Evolutionary conservation across 1,140 invertebrate genomes (phyloP).

Genomic region (Gerris buenoi): DNA sequence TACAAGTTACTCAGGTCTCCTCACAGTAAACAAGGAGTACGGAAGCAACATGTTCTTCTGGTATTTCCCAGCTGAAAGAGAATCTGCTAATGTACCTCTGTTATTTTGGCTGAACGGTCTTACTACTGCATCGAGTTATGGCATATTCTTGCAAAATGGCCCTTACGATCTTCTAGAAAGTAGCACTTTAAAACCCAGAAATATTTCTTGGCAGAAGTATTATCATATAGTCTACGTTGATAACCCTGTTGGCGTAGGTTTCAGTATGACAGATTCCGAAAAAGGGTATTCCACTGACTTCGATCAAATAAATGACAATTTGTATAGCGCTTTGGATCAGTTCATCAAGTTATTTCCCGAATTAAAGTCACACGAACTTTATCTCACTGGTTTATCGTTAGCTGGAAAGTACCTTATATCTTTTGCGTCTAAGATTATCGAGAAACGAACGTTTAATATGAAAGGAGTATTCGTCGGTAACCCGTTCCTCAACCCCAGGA

Average conservation of each 20-base stretch:
- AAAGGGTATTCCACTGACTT: slow-evolving; percentile 3
- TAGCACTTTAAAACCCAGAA: neutral
- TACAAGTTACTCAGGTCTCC: slow-evolving; percentile 43
- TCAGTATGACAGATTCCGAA: slow-evolving; percentile 14
- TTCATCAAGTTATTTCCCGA: slow-evolving; percentile 48
- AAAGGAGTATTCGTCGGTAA: slow-evolving; percentile 71
- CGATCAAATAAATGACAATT: slow-evolving; percentile 39
- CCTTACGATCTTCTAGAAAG: slow-evolving; percentile 32
- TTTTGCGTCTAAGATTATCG: slow-evolving; percentile 34
- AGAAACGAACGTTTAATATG: slow-evolving; percentile 40
- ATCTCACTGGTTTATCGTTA: slow-evolving; percentile 37
- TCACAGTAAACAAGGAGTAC: slow-evolving; percentile 50
- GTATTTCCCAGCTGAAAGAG: slow-evolving; percentile 49
- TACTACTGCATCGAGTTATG: slow-evolving; percentile 50
- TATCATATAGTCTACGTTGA: slow-evolving; percentile 74
- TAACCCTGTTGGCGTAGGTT: slow-evolving; percentile 33
- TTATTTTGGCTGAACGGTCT: slow-evolving; percentile 65
- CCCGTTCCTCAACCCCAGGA: slow-evolving; percentile 62
- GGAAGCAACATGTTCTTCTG: slow-evolving; percentile 53
- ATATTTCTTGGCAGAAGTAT: slow-evolving; percentile 32
- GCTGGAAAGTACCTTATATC: slow-evolving; percentile 40
- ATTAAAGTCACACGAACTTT: slow-evolving; percentile 19
- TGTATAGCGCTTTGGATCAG: slow-evolving; percentile 48
- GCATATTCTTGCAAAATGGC: slow-evolving; percentile 50
- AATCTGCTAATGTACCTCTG: slow-evolving; percentile 38